These are phyloP conservation scores for Lasioglossum albipes DNA, from an alignment of 1,140 invertebrate species.

Conservation along the genomic window DNA sequence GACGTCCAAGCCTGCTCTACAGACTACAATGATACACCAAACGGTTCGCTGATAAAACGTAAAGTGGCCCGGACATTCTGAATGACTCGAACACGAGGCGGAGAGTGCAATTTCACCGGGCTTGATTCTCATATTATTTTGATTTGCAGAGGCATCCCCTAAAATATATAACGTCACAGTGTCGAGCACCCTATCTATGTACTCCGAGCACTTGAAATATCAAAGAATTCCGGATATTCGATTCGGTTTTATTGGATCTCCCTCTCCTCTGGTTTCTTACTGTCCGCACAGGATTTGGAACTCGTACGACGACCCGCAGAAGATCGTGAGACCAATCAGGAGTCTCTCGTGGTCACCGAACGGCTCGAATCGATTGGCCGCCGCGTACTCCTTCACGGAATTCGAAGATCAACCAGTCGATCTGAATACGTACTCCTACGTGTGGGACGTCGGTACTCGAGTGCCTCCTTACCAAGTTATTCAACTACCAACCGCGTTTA, in stretches of 20 bases:
- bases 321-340: conserved; percentile 86
- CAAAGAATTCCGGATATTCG: not conserved
- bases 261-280: not conserved
- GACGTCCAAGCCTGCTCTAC: no score
- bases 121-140: no score
- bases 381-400: conserved; percentile 90
- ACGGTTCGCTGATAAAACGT: no score
- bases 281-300: conserved; percentile 65
- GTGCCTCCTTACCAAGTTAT: conserved; percentile 15
- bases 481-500: not conserved
- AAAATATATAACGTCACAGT: no score
- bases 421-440: conserved; percentile 86
- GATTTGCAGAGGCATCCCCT: no score
- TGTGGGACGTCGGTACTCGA: conserved; percentile 91
- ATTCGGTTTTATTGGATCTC: not conserved
- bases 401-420: conserved; percentile 81
- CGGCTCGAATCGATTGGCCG: conserved; percentile 89
- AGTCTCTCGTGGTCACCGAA: conserved; percentile 93
- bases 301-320: conserved; percentile 81
- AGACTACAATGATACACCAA: no score
- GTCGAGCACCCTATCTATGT: not conserved
- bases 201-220: not conserved
- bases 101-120: no score
- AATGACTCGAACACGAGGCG: no score
- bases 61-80: no score